Conservation (phyloP, 2,113 vertebrate genomes). For the Todiramphus saurophagus region DNA sequence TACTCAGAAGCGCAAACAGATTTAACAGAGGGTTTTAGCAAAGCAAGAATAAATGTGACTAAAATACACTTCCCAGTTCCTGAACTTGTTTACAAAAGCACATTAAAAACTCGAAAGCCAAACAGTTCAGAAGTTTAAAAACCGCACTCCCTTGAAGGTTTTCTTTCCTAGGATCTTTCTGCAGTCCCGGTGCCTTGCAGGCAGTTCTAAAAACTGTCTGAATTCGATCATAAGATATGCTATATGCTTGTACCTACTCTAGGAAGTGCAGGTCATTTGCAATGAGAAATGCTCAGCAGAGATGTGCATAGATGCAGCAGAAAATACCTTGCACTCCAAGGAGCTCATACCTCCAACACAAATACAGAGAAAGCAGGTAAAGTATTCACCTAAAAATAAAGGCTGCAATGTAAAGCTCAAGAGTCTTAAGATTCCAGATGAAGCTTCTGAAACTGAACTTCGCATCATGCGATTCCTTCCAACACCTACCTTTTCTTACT, state of each 20-base stretch:
- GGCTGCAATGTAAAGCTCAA: rapidly evolving
- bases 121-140: not conserved
- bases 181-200: not conserved
- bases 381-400: not conserved
- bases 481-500: not conserved
- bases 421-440: not conserved
- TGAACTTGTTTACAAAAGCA: not conserved
- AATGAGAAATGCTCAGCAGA: not conserved
- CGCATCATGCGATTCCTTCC: not conserved
- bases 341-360: not conserved
- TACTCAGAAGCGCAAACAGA: slow-evolving; percentile 6
- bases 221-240: not conserved
- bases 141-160: not conserved
- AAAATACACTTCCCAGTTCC: not conserved
- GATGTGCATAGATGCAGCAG: no score
- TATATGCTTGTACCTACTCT: rapidly evolving
- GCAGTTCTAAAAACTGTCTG: not conserved
- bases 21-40: not conserved
- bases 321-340: not conserved
- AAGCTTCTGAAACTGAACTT: not conserved
- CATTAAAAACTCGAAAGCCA: not conserved
- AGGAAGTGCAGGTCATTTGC: not conserved
- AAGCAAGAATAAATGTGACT: not conserved
- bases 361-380: not conserved
- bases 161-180: not conserved